These are phyloP conservation scores for Leucophora obtusa DNA, from an alignment of 2,888 invertebrate species.

Conservation along the genomic window DNA sequence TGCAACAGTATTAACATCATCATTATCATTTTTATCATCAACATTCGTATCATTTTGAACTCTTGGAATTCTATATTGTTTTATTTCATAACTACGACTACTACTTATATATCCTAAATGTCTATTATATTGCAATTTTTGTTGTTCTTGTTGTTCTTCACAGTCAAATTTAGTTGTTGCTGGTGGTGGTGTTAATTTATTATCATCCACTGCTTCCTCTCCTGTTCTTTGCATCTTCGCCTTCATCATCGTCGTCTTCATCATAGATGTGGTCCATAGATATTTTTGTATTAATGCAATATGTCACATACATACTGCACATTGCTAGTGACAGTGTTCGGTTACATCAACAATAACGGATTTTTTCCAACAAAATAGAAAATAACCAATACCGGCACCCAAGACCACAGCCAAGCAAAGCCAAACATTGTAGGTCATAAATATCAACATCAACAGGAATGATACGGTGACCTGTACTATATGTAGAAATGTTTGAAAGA, in stretches of 20 bases:
- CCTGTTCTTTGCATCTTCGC: background rate
- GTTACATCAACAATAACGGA: slow-evolving; percentile 95
- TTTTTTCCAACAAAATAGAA: slow-evolving; percentile 97
- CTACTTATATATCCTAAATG: slow-evolving; percentile 30
- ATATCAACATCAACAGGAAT: slow-evolving; percentile 96
- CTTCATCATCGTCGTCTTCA: background rate
- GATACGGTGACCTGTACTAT: slow-evolving; percentile 93
- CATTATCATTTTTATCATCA: slow-evolving; percentile 17
- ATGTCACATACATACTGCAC: slow-evolving; percentile 61
- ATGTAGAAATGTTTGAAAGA: slow-evolving; percentile 92
- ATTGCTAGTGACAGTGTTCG: slow-evolving; percentile 93
- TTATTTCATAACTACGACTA: slow-evolving; percentile 27
- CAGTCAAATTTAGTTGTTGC: slow-evolving; percentile 33
- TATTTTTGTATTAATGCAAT: slow-evolving; percentile 54
- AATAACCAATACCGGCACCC: slow-evolving; percentile 95
- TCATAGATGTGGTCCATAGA: slow-evolving; percentile 39
- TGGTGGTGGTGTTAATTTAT: slow-evolving; percentile 25
- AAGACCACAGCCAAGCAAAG: slow-evolving; percentile 92
- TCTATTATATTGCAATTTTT: slow-evolving; percentile 45
- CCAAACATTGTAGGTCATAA: slow-evolving; percentile 98
- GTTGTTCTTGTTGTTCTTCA: slow-evolving; percentile 34
- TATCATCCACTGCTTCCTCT: too few species aligned
- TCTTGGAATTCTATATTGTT: slow-evolving; percentile 43
- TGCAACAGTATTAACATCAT: background rate
- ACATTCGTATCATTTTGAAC: slow-evolving; percentile 34